Base-by-base conservation (phyloP, 2,113 vertebrate species). In the Coreoperca whiteheadi region DNA sequence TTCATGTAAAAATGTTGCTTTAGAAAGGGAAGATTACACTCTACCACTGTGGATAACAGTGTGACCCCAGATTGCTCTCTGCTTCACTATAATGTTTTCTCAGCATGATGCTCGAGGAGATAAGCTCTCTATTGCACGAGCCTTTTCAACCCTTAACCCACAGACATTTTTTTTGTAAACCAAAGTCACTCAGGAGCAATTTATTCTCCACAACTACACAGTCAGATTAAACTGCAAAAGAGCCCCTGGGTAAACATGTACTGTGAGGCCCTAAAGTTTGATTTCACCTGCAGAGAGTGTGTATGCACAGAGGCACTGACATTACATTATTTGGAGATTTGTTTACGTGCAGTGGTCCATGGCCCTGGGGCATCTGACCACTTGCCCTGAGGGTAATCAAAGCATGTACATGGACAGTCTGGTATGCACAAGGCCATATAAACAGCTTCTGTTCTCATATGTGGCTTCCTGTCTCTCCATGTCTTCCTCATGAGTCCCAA, bases 361-460 rank as follows among this genome's bases (percentile, higher is more conserved):
- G 67, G 60, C 63, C 61, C 84, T 12, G 9, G 54, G 81, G 76
- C 84, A 75, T 78, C 69, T 63, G 71, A 77, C 83, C 77, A 32
- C 54, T 90, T 67, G 83, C 70, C 83, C 77, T 65, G 39, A 74
- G 81, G 73, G 48, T 79, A 82, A 84, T 51, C 64, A 63, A 53
- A 82, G 51, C 87, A 86, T 85, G 81, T 72, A 82, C 82, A 84
- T 54, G 77, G 56, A 86, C 87, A 79, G 85, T 85, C 86, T 90
- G 84, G 79, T 87, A 88, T 92, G 90, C 60, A 73, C 54, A 41
- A 87, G 75, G 69, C 79, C 73, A 88, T 74, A 87, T 85, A 85
- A 90, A 84, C 82, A 80, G 86, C 86, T 89, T 91, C 86, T 91
- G 88, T 86, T 91, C 88, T 83, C 74, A 86, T 89, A 91, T 91